Evolutionary conservation across 2,797 vertebrate species (phyloP).

Genomic region (Antennarius maculatus): DNA sequence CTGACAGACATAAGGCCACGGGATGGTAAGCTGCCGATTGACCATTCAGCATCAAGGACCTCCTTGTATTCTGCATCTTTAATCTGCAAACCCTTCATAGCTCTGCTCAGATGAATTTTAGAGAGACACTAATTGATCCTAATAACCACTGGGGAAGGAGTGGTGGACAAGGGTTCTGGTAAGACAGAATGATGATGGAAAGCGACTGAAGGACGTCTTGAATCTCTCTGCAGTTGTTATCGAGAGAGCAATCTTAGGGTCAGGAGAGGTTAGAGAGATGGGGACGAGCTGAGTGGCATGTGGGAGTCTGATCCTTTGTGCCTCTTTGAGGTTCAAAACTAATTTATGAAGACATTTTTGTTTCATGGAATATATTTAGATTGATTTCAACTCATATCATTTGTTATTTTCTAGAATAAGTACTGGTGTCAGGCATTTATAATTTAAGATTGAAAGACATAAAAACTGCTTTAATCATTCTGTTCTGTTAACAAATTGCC

Average conservation of each 20-base stretch:
- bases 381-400: neutral
- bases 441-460: neutral
- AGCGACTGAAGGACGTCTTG: conserved; percentile 50
- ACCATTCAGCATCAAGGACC: conserved; percentile 55
- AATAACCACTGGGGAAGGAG: conserved; percentile 57
- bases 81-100: conserved; percentile 40
- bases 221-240: conserved; percentile 44
- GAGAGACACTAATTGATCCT: conserved; percentile 69
- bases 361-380: neutral
- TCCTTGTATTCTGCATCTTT: conserved; percentile 45
- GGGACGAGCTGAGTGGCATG: conserved; percentile 29
- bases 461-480: neutral
- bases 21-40: conserved; percentile 37
- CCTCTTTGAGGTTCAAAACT: conserved; percentile 6
- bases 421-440: neutral
- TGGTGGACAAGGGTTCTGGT: conserved; percentile 43
- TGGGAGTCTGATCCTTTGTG: conserved; percentile 5
- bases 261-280: conserved; percentile 17
- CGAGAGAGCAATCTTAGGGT: conserved; percentile 42
- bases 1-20: conserved; percentile 15
- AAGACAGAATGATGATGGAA: conserved; percentile 73
- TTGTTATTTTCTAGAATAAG: neutral
- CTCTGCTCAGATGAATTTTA: conserved; percentile 32
- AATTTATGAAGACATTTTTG: conserved; percentile 8
- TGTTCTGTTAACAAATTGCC: neutral